A percentile compares a stretch with the other conserved stretches of the same genome.
phyloP scores from a whole-genome alignment of 2,113 vertebrate species.

The Halichoeres trimaculatus region DNA sequence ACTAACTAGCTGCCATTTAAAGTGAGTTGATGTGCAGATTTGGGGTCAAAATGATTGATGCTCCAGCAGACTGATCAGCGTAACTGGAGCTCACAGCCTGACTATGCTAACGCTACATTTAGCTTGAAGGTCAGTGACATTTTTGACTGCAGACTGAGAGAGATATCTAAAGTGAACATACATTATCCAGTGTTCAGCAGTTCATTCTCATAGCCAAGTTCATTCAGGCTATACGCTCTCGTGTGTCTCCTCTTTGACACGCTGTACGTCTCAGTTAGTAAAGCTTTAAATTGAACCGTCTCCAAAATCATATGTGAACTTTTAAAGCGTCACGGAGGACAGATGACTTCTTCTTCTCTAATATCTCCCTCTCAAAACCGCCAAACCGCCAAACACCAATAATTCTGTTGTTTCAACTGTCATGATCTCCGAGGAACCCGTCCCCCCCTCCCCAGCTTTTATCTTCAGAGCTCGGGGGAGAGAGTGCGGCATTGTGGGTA shows the following conservation, averaged over 20 bases:
- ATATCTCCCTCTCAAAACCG: constrained; percentile 24
- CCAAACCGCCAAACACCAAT: constrained; percentile 44
- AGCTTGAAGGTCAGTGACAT: too few relatives aligned
- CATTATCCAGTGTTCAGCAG: too few relatives aligned
- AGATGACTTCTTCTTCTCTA: constrained; percentile 19
- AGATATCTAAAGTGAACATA: too few relatives aligned
- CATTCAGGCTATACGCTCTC: background rate
- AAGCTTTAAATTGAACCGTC: constrained; percentile 9
- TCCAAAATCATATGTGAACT: constrained; percentile 49
- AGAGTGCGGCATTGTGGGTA: constrained; percentile 39
- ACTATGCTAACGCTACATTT: too few relatives aligned
- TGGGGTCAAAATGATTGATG: too few relatives aligned
- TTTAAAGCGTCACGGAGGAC: background rate
- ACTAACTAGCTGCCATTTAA: too few relatives aligned
- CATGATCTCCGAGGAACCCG: constrained; percentile 4
- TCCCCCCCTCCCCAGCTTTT: constrained; percentile 26
- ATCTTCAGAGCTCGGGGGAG: constrained; percentile 5
- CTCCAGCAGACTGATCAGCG: too few relatives aligned
- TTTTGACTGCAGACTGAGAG: too few relatives aligned
- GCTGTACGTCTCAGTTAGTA: constrained; percentile 26
- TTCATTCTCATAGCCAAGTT: too few relatives aligned
- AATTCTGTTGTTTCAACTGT: constrained; percentile 45
- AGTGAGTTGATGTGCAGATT: too few relatives aligned
- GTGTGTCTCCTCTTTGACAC: constrained; percentile 8
- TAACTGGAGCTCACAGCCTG: too few relatives aligned